Conservation (phyloP, 2,113 vertebrate genomes). For the Nothocercus nigrocapillus region DNA sequence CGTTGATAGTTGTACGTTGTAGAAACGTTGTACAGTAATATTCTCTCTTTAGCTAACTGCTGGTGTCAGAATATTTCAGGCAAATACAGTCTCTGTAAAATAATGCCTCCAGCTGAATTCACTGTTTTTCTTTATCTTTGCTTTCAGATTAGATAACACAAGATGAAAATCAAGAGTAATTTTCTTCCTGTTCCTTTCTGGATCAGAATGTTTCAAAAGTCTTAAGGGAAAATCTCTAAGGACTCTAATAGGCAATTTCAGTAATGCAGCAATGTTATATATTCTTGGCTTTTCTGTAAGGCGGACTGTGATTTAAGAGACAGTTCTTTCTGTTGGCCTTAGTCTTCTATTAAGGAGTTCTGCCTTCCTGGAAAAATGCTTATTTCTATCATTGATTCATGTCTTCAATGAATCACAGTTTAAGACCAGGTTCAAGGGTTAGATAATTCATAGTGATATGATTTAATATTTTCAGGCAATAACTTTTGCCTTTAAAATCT, state of each 20-base stretch:
- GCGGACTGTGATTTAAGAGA: conserved; percentile 42
- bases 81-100: background rate
- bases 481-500: conserved; percentile 6
- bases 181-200: conserved; percentile 9
- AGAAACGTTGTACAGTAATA: background rate
- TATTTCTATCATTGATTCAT: conserved; percentile 56
- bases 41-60: background rate
- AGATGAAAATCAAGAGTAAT: background rate
- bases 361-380: conserved; percentile 51
- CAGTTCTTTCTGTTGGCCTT: conserved; percentile 7
- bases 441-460: conserved; percentile 38
- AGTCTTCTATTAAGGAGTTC: conserved; percentile 14
- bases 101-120: background rate
- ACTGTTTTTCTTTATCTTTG: background rate
- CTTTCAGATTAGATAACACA: conserved; percentile 39
- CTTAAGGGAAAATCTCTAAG: conserved; percentile 16
- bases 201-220: background rate
- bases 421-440: conserved; percentile 44
- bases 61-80: background rate
- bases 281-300: conserved; percentile 47
- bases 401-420: conserved; percentile 9
- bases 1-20: background rate
- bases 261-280: conserved; percentile 11
- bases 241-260: conserved; percentile 49
- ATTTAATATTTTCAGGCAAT: conserved; percentile 39